Base-by-base conservation (phyloP, 2,888 invertebrate genomes). In the Apoda limacodes region DNA sequence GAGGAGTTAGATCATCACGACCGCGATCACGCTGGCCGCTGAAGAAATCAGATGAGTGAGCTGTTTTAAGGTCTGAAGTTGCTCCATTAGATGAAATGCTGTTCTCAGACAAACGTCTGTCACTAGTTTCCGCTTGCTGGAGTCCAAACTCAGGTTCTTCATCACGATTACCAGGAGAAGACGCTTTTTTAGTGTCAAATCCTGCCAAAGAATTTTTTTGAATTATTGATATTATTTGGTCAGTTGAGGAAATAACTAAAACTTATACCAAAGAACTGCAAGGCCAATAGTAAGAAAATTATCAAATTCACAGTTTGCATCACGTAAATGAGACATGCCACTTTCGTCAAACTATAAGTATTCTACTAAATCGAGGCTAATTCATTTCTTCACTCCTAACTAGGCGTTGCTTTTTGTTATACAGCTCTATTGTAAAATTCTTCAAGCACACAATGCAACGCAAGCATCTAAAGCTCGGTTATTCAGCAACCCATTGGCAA, bases 41-140 rank as follows among this genome's bases (percentile, higher is more conserved):
- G 66, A 88, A 90, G 74, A 89, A 90, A 63, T 90, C 88, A 1
- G 89, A 88, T 35, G 88, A 89, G 57, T 88, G 88, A 13, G 89
- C 88, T 23, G 86, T 85, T 45, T 86, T 85, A 35, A 89, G 85
- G 48, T 89, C 88, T 34, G 85, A 83, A 9, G 58, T 57, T n/a
- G 57, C 70, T 39, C 54, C 70, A 58, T 62, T 65, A 3, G 55
- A 40, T 11, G 46, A 45, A 26, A 43, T 50, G 13, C 39, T 38
- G 29, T 63, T 68, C 41, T 72, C 69, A 2, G 63, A 48, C n/a
- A 69, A 48, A n/a, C 80, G 70, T 20, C 68, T 62, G 47, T 74
- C 89, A 70, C 61, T 88, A 69, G 74, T 75, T 69, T 90, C 90
- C 9, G 89, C 88, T 15, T 88, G 82, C 65, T 90, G 90, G 27